These are phyloP conservation scores for Pyrrhopygopsis socrates DNA, from an alignment of 2,888 invertebrate species.

Conservation along the genomic window DNA sequence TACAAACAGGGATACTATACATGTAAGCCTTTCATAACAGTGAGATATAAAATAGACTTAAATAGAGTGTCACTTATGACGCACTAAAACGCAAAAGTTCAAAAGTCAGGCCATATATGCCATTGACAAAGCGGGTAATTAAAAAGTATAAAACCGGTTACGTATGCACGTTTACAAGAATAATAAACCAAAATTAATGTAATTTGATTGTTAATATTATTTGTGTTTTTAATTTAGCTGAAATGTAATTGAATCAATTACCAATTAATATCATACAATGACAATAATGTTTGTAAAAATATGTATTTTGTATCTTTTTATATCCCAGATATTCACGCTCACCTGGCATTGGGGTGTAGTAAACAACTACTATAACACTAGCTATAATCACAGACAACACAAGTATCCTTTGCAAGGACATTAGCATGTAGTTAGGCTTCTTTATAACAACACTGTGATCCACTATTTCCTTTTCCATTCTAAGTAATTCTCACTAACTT, in stretches of 20 bases:
- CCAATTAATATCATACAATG: too few relatives aligned
- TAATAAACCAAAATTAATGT: too few relatives aligned
- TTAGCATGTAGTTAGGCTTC: slow-evolving; percentile 94
- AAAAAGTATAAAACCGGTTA: not conserved
- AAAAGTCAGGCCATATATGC: not conserved
- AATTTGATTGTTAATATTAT: too few relatives aligned
- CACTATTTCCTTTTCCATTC: slow-evolving; percentile 88
- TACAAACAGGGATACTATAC: too few relatives aligned
- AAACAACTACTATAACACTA: slow-evolving; percentile 97
- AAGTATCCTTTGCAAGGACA: slow-evolving; percentile 96
- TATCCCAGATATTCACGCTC: slow-evolving; percentile 55
- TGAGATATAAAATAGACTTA: not conserved
- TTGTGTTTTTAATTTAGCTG: too few relatives aligned
- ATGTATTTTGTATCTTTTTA: not conserved
- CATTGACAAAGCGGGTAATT: not conserved
- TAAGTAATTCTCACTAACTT: not conserved
- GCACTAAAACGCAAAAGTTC: not conserved
- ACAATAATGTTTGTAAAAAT: too few relatives aligned
- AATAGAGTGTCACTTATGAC: too few relatives aligned
- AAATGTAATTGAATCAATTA: too few relatives aligned
- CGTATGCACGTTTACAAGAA: not conserved
- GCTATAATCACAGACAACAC: slow-evolving; percentile 96
- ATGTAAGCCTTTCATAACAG: not conserved
- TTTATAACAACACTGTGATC: slow-evolving; percentile 88
- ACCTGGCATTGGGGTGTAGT: slow-evolving; percentile 98